Evolutionary conservation across 2,888 invertebrate species (phyloP).

Genomic region (Eilema caniola): DNA sequence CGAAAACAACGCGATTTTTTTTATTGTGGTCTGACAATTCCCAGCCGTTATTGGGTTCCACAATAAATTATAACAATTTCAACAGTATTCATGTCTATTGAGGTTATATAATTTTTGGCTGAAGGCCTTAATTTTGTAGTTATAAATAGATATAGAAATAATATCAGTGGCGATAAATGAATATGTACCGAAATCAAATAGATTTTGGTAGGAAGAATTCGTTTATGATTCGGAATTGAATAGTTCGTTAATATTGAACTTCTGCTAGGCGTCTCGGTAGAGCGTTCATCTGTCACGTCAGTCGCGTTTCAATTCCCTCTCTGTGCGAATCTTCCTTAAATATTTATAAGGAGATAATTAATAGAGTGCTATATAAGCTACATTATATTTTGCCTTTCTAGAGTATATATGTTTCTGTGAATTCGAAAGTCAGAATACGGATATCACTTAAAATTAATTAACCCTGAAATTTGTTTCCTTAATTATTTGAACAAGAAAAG

Average conservation of each 20-base stretch:
- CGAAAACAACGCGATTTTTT: constrained; percentile 35
- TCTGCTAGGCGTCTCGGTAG: not conserved
- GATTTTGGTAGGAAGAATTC: not conserved
- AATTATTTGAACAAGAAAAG: constrained; percentile 10
- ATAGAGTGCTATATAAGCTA: too few species aligned
- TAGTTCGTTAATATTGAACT: not conserved
- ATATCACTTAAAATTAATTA: not conserved
- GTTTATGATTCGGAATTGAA: not conserved
- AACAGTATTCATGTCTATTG: not conserved
- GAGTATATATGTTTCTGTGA: not conserved
- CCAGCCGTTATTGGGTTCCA: not conserved
- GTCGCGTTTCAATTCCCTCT: too few species aligned
- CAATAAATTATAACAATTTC: not conserved
- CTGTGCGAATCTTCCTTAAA: too few species aligned
- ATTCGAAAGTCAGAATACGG: not conserved
- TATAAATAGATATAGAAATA: not conserved
- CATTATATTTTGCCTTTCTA: too few species aligned
- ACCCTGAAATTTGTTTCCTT: not conserved
- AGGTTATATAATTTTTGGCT: not conserved
- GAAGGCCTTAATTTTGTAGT: not conserved
- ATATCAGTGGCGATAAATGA: not conserved
- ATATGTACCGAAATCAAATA: not conserved
- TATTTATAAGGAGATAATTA: too few species aligned
- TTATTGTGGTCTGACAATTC: constrained; percentile 4
- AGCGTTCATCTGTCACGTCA: too few species aligned